phyloP scores from a whole-genome alignment of 2,888 invertebrate species.

The Cataglyphis cursor region DNA sequence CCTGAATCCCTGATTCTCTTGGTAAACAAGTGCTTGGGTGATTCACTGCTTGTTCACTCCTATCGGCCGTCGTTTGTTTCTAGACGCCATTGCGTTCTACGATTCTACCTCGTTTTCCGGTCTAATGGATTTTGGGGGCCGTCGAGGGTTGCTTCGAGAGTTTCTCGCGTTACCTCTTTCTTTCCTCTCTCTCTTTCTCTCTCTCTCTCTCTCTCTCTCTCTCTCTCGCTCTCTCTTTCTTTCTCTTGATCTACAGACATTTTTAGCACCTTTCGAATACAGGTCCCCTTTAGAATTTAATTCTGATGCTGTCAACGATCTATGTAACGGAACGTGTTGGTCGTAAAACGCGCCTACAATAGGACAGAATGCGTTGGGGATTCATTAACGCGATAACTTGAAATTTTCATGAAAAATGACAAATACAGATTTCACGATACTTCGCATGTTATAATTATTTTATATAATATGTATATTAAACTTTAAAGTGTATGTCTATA shows the following conservation, averaged over 20 bases:
- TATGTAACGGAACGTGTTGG: not conserved
- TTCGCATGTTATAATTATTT: not conserved
- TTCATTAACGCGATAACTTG: not conserved
- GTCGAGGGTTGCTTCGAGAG: slow-evolving; percentile 63
- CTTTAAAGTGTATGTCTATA: not conserved
- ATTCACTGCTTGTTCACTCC: slow-evolving; percentile 86
- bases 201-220: not conserved
- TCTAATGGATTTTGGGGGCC: slow-evolving; percentile 81
- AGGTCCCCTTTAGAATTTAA: not conserved
- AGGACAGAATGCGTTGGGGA: not conserved
- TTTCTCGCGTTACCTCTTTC: slow-evolving; percentile 50
- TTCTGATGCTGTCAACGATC: slow-evolving; percentile 9
- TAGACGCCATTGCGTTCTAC: slow-evolving; percentile 83
- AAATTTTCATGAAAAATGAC: not conserved
- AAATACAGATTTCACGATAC: not conserved
- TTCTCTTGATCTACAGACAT: slow-evolving; percentile 5
- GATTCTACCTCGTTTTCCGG: slow-evolving; percentile 84
- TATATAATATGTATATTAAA: not conserved
- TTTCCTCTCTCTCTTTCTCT: not conserved
- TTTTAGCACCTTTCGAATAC: slow-evolving; percentile 12
- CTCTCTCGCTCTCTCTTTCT: not conserved
- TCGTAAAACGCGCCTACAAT: not conserved
- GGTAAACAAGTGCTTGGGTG: slow-evolving; percentile 86
- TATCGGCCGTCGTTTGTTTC: slow-evolving; percentile 85
- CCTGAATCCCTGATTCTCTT: slow-evolving; percentile 85